Percentiles rank a stretch among this genome's conserved stretches.
Evolutionary conservation across 1,140 invertebrate species (phyloP).

Genomic region (Pantala flavescens): DNA sequence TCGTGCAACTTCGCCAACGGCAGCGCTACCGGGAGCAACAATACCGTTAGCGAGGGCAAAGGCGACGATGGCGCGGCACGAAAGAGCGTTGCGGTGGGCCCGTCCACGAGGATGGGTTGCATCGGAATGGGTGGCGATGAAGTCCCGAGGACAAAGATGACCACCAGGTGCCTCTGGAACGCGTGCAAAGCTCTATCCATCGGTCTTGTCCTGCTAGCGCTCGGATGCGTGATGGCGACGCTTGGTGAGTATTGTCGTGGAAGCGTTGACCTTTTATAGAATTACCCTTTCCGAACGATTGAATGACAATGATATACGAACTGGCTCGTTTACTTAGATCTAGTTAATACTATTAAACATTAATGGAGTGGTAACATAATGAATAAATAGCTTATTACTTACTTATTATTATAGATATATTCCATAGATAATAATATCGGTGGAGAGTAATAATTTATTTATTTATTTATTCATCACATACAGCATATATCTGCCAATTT

Average conservation of each 20-base stretch:
- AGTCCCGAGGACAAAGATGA: slow-evolving; percentile 64
- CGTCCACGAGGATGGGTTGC: neutral
- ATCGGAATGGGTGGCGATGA: slow-evolving; percentile 20
- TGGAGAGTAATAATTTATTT: no score
- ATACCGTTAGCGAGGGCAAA: neutral
- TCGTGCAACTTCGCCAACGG: neutral
- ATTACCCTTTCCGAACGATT: neutral
- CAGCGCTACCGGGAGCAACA: neutral
- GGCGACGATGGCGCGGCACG: neutral
- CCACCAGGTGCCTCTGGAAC: slow-evolving; percentile 77
- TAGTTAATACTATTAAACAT: no score
- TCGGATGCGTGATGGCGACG: slow-evolving; percentile 82
- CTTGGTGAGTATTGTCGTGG: slow-evolving; percentile 48
- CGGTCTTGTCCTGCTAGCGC: slow-evolving; percentile 69
- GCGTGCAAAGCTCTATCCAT: slow-evolving; percentile 76
- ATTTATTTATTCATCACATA: no score
- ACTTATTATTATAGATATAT: no score
- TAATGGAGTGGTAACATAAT: no score
- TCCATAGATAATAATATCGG: no score
- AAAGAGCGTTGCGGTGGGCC: neutral
- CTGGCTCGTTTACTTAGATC: no score
- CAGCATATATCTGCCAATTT: no score
- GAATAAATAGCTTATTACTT: no score
- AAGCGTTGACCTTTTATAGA: neutral
- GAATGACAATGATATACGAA: no score